Conservation (phyloP, 2,797 vertebrate species). For the Esox lucius region DNA sequence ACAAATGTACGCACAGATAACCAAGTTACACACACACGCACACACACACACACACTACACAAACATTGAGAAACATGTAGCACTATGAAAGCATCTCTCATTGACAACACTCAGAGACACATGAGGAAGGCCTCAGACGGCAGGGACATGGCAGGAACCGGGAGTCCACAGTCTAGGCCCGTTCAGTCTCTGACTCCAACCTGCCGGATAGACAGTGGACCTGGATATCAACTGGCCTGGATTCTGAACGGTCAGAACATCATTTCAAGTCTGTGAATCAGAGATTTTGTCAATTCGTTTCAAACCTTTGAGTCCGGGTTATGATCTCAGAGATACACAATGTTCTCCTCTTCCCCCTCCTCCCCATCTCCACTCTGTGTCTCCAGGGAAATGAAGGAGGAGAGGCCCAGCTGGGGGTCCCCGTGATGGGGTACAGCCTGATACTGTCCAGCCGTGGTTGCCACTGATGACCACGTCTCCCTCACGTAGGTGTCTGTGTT, state of each 20-base stretch:
- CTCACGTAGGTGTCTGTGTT: slow-evolving; percentile 54
- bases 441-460: slow-evolving; percentile 51
- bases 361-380: slow-evolving; percentile 67
- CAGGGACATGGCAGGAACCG: not conserved
- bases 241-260: not conserved
- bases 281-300: not conserved
- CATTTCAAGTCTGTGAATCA: not conserved
- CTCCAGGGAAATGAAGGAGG: slow-evolving; percentile 67
- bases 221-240: not conserved
- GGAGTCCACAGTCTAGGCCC: not conserved
- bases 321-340: slow-evolving; percentile 75
- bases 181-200: not conserved
- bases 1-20: slow-evolving; percentile 15
- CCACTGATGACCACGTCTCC: slow-evolving; percentile 59
- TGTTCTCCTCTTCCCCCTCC: slow-evolving; percentile 76
- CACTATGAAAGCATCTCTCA: not conserved
- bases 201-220: too few species aligned
- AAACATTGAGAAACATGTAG: not conserved
- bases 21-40: not conserved
- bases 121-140: not conserved
- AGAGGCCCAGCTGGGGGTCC: slow-evolving; percentile 62
- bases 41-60: slow-evolving; percentile 10
- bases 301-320: slow-evolving; percentile 9
- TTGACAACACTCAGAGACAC: not conserved
- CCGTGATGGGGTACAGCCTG: slow-evolving; percentile 38